Percentiles rank a stretch among this genome's conserved stretches.
These are phyloP conservation scores for Megatriorchis doriae DNA, from an alignment of 2,113 vertebrate species.

Conservation along the genomic window DNA sequence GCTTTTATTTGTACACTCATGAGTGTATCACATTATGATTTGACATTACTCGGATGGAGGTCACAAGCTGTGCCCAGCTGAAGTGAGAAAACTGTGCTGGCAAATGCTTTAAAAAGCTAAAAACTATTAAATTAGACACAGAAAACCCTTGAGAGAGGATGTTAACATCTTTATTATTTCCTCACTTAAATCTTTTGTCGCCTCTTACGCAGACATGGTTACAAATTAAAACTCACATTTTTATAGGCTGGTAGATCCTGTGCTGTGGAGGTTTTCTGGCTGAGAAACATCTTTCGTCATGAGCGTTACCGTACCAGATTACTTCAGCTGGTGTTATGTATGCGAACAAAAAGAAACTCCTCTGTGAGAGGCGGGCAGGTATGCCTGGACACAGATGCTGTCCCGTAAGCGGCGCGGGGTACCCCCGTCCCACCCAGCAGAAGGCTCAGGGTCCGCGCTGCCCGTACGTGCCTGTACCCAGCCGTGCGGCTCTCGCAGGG, in stretches of 20 bases:
- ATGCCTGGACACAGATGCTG: not conserved
- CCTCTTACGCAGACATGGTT: not conserved
- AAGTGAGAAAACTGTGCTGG: not conserved
- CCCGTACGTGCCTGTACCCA: not conserved
- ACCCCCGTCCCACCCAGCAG: not conserved
- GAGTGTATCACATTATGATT: not conserved
- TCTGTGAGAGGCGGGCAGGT: not conserved
- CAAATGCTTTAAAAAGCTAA: not conserved
- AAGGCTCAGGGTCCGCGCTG: not conserved
- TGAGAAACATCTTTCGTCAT: not conserved
- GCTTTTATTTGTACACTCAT: not conserved
- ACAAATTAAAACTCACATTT: not conserved
- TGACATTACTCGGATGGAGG: slow-evolving; percentile 12
- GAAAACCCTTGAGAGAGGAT: not conserved
- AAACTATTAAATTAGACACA: not conserved
- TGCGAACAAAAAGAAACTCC: not conserved
- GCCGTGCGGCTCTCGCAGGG: not conserved
- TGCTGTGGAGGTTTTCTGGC: not conserved
- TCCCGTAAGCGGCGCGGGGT: not conserved
- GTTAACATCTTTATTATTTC: not conserved
- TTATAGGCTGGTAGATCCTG: not conserved
- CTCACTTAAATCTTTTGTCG: not conserved
- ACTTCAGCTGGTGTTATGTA: not conserved
- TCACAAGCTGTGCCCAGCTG: not conserved
- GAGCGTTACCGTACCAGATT: not conserved